Evolutionary conservation across 2,797 vertebrate genomes (phyloP).

Genomic region (Acanthis flammea): DNA sequence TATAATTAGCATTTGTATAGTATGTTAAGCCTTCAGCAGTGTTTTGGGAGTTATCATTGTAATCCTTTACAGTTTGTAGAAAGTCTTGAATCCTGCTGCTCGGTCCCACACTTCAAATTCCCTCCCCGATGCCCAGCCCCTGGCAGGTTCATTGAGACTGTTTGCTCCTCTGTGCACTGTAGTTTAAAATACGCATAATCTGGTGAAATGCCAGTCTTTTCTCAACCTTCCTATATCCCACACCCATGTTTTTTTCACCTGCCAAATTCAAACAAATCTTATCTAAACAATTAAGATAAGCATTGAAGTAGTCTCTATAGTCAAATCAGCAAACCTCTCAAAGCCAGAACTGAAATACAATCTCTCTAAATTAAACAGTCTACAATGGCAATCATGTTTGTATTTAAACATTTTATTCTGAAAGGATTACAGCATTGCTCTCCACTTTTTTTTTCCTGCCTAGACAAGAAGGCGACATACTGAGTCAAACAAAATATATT

Average conservation of each 20-base stretch:
- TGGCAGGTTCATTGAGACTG: conserved; percentile 33
- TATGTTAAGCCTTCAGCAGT: neutral
- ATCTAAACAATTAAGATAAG: conserved; percentile 80
- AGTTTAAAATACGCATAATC: conserved; percentile 57
- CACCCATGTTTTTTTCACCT: conserved; percentile 77
- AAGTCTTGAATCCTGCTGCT: neutral
- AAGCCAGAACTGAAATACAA: conserved; percentile 83
- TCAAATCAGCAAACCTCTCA: conserved; percentile 78
- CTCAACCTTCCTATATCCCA: conserved; percentile 53
- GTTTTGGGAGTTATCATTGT: neutral
- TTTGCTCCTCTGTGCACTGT: conserved; percentile 40
- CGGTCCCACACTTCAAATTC: neutral
- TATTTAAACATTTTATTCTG: conserved; percentile 92
- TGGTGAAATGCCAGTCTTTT: conserved; percentile 58
- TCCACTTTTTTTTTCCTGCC: conserved; percentile 80
- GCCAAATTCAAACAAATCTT: conserved; percentile 74
- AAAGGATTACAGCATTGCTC: conserved; percentile 86
- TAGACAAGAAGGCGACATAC: conserved; percentile 90
- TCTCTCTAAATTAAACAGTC: conserved; percentile 84
- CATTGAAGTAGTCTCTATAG: conserved; percentile 59
- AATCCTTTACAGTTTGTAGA: neutral
- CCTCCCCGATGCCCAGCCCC: neutral
- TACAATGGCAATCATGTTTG: conserved; percentile 87
- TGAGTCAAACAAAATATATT: conserved; percentile 87
- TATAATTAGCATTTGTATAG: neutral